Evolutionary conservation across 2,113 vertebrate genomes (phyloP).

Genomic region (Myrmophylax atrothorax): DNA sequence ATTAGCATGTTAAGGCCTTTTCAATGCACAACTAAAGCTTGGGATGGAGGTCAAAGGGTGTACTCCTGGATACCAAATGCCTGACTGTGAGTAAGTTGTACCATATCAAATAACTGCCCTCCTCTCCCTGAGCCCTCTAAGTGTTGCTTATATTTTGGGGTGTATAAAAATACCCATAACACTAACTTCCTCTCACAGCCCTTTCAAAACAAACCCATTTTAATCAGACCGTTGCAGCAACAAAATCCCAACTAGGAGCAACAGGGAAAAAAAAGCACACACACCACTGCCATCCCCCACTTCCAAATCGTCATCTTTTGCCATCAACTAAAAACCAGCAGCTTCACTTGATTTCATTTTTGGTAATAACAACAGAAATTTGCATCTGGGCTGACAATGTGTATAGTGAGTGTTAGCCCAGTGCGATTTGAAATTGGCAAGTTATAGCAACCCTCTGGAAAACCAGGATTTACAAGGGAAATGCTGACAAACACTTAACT

Average conservation of each 20-base stretch:
- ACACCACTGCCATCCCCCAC: not conserved
- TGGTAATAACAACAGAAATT: slow-evolving; percentile 66
- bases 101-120: accelerated
- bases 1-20: not conserved
- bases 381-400: slow-evolving; percentile 57
- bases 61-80: not conserved
- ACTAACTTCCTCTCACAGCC: not conserved
- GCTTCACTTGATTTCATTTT: slow-evolving; percentile 68
- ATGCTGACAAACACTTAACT: slow-evolving; percentile 59
- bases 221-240: not conserved
- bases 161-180: not conserved
- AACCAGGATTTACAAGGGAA: slow-evolving; percentile 45
- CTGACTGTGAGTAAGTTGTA: not conserved
- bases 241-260: slow-evolving; percentile 9
- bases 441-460: slow-evolving; percentile 43
- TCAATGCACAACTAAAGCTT: not conserved
- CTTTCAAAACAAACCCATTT: slow-evolving; percentile 11
- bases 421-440: slow-evolving; percentile 55
- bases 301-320: not conserved
- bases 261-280: not conserved
- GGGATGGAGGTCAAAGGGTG: not conserved
- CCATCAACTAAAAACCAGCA: slow-evolving; percentile 47
- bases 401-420: slow-evolving; percentile 35
- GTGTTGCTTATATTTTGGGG: not conserved
- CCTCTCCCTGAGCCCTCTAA: not conserved